Evolutionary conservation across 2,888 invertebrate genomes (phyloP), one percentile per base, ranked within the genome.

Genomic region (Erebia epiphron): DNA sequence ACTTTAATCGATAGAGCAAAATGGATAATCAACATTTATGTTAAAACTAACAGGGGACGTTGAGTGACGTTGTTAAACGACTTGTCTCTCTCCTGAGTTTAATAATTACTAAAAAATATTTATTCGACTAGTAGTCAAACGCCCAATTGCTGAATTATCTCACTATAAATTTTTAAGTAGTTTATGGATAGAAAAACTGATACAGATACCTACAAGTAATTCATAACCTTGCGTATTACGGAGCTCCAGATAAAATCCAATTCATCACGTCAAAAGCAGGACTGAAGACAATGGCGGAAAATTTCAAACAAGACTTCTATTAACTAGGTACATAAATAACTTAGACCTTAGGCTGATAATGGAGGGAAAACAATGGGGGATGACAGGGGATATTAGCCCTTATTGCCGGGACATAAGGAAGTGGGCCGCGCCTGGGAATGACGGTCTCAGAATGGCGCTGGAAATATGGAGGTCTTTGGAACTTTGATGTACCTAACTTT

Each of bases 371-470:
- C 76, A 75, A 77, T 75, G 58, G 76, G 63, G 58, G 67, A 61
- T 61, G 72, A 58, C 69, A 70, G 18, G 35, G 70, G 60, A 76
- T 76, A 76, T 70, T 73, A 71, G 73, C 70, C 75, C 72, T 71
- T 78, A 77, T 74, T 70, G 72, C 74, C 16, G 60, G 18, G 73
- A 56, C 70, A 72, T 75, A 76, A 71, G 75, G 71, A 73, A 71
- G 43, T 63, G 52, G 62, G 43, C 41, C 26, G 58, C 63, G 75
- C 69, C 77, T 78, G 78, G 65, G 73, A 76, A 74, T 78, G 78
- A 78, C 78, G 76, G 76, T 74, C 73, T 73, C 75, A 70, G 77
- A 78, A 77, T 76, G 77, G 75, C 71, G 73, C 67, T 67, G 73
- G 75, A 77, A 77, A 77, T 77, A 78, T 76, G 76, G 75, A 73